Base-by-base conservation (phyloP, 2,888 invertebrate species). In the Lamellibrachia columna region DNA sequence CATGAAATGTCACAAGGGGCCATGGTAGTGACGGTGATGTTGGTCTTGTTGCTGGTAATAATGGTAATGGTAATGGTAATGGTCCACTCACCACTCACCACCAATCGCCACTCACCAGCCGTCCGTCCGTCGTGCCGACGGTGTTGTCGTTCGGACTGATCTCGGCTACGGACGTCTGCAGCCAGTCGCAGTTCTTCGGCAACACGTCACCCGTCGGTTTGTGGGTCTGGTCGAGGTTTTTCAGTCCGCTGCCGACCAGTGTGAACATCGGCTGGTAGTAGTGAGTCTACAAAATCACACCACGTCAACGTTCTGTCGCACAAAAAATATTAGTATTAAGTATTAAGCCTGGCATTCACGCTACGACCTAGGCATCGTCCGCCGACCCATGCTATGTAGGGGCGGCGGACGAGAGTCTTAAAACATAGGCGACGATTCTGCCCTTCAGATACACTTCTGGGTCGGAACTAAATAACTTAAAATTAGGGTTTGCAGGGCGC, bases 261-360 rank as follows among this genome's bases (percentile, higher is more conserved):
- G 99, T 99, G 97, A 98, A 99, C 96, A 99, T 97, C 0, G 99
- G 98, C 96, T 99, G 99, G 97, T 99, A 99, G 97, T 98, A 99
- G 96, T 99, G 99, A 4, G 22, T 22, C 75, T 75, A 75, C 22
- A 75, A 75, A 40, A 75, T 75, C 22, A 75, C 75, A 22, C 11
- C 6, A 98, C 0, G 99, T 98, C 15, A 99, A 96, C 3, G 99
- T 98, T 6, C 95, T 97, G 96, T 97, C 98, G 98, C 92, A 99
- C 97, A 0, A 99, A 99, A 97, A 98, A 99, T 96, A 99, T 97
- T 0, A 99, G 98, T 96, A 99, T 99, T 97, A 99, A 99, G 97
- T 98, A 99, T 96, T 99, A 99, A 3, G 92, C 94, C 96, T 96
- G 94, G 7, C 22, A 1, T 0, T 75, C 75, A 75, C 22, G n/a